Base-by-base conservation (phyloP, 2,113 vertebrate species). In the Rhagologus leucostigma region DNA sequence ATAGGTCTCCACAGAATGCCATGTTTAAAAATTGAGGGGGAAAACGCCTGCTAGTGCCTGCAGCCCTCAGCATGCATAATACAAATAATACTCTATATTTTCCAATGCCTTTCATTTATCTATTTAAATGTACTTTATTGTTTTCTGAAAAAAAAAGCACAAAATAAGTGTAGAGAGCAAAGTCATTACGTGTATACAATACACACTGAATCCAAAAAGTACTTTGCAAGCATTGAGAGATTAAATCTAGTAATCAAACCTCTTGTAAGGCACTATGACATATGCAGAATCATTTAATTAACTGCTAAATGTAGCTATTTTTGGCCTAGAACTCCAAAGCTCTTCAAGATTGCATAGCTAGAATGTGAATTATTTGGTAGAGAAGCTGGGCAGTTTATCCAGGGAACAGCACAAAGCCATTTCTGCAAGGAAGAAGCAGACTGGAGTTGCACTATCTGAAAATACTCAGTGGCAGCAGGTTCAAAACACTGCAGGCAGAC, bases 191-290 rank as follows among this genome's bases (percentile, higher is more conserved):
- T 24, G 23, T 68, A 11, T 57, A 39, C 46, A 83, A 65, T 79
- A 64, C 23, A 63, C 3, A 8, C 17, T 10, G 29, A 84, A 41
- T 85, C 26, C 22, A 87, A 56, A 84, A 86, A 59, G 57, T 46
- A 70, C 32, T 80, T 91, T 86, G 39, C n/a, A 80, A 73, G 50
- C 89, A 90, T 22, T 4, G 14, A 84, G 68, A 84, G 39, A 90
- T 86, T 76, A 94, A 91, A 90, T 62, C 87, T 91, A 44, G 69
- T 57, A 80, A 85, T 88, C 87, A 89, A 94, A 90, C 56, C 49
- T 84, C 64, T 90, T 89, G 50, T 59, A 76, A 92, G 59, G 49
- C 41, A 53, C 33, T 68, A 79, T 56, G 71, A 79, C 53, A 81
- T 77, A 91, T 69, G 32, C 63, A 70, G 82, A 87, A 85, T 69